These are phyloP conservation scores for Sinonovacula constricta DNA, from an alignment of 1,140 invertebrate genomes.

Conservation along the genomic window DNA sequence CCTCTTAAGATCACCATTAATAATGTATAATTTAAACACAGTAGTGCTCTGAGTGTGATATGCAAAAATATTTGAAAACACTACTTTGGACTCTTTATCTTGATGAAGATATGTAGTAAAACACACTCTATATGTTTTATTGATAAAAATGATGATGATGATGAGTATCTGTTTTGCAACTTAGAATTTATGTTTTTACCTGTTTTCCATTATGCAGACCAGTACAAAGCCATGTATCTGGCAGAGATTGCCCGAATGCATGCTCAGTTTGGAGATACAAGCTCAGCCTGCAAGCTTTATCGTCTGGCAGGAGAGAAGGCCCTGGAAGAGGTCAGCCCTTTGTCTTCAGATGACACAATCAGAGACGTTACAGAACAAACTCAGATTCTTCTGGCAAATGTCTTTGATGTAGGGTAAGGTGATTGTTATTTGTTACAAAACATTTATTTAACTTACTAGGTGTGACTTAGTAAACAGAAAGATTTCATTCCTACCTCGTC, in stretches of 20 bases:
- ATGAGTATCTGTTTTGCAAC: too few relatives aligned
- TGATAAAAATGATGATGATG: too few relatives aligned
- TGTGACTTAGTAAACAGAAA: too few relatives aligned
- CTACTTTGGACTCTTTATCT: too few relatives aligned
- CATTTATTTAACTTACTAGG: too few relatives aligned
- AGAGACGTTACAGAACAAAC: conserved; percentile 37
- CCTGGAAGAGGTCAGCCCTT: not conserved
- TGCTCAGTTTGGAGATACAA: conserved; percentile 35
- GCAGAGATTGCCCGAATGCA: conserved; percentile 44
- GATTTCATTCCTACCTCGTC: too few relatives aligned
- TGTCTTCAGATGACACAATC: not conserved
- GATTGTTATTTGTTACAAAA: not conserved
- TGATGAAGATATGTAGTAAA: too few relatives aligned
- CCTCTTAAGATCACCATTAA: not conserved
- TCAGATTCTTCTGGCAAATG: conserved; percentile 32
- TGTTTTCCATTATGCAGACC: too few relatives aligned
- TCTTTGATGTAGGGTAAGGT: not conserved
- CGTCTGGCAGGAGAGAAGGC: conserved; percentile 33
- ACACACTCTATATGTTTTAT: too few relatives aligned
- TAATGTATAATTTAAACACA: not conserved
- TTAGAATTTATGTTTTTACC: too few relatives aligned
- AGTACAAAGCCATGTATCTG: conserved; percentile 41
- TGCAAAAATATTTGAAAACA: too few relatives aligned
- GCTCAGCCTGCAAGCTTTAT: conserved; percentile 22
- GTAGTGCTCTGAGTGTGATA: too few relatives aligned